Evolutionary conservation across 2,113 vertebrate genomes (phyloP), one percentile per base, ranked within the genome.

Genomic region (Stigmatopora nigra): DNA sequence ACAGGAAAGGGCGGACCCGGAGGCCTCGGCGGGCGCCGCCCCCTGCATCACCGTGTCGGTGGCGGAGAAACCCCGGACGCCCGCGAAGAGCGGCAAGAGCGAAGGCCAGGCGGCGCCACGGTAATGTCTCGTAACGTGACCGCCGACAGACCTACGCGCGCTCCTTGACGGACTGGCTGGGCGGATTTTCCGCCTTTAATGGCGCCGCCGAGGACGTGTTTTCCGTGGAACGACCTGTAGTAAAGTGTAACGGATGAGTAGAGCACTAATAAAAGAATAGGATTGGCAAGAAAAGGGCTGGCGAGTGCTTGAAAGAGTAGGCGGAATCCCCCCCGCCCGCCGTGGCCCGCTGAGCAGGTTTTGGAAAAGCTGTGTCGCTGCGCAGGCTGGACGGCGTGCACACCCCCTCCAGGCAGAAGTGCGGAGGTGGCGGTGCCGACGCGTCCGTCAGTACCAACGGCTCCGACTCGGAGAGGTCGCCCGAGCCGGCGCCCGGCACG

Each of bases 401-500:
- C 82, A 94, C 94, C 0, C 94, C 93, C 13, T 61, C 59, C n/a
- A 78, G 91, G 60, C 92, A 92, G 82, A 94, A 92, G 76, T 91
- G 93, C 58, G 86, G 84, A n/a, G n/a, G n/a, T n/a, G n/a, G n/a
- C n/a, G n/a, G n/a, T n/a, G n/a, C n/a, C 83, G 92, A 83, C 83
- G 93, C 93, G 0, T 92, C 93, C 1, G 83, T 93, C 81, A 93
- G 89, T 76, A 92, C 92, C 68, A 94, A 95, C 88, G 94, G 94
- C 83, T 94, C 93, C 0, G 94, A 96, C 87, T 94, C 93, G 0
- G 93, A 95, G 81, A 83, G 93, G 15, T 93, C 93, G 0, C 92
- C 93, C 0, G 94, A 96, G 69, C 84, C 93, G 58, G 90, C 89
- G 7, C 93, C 93, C 75, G 90, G 86, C 76, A 87, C 92, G 0